Base-by-base conservation (phyloP, 2,888 invertebrate species). In the Dicyrtoma fusca region DNA sequence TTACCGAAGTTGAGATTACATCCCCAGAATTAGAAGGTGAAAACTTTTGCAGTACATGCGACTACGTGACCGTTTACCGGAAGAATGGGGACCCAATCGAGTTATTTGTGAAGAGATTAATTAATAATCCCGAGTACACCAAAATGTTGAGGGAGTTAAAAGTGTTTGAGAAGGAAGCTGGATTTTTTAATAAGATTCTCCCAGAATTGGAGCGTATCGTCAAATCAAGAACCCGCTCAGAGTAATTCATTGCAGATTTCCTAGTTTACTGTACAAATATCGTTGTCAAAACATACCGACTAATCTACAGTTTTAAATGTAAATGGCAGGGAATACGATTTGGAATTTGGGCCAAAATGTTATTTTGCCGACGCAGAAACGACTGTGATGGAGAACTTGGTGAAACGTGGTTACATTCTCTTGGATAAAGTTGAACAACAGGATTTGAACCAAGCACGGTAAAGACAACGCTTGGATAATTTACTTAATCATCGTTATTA, bases 301-400 rank as follows among this genome's bases (percentile, higher is more conserved):
- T 49, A n/a, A n/a, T 49, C 3, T 17, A 49, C 17, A 6, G 49
- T 6, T 4, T 49, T 17, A 49, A 6, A 49, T 49, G 17, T 49
- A 6, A 3, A 49, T n/a, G 1, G 44, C 4, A 44, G 25, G n/a
- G 61, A 69, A 61, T 17, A 44, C 21, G 17, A 66, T 6, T 34
- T 51, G 34, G 21, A 64, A 11, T 53, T 71, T 55, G 25, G 64
- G n/a, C 71, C 71, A 21, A 71, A 71, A 65, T 26, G 44, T 14
- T 71, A 55, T 19, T 71, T 53, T 19, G 55, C 62, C 1, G 51
- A 44, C n/a, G 21, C 6, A 8, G 65, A 71, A 4, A 26, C 17
- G 42, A 55, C 45, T 19, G 45, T 71, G 1, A n/a, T 71, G 57
- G 71, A 71, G 45, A 71, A 71, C 34, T 17, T 71, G 13, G 23